Base-by-base conservation (phyloP, 2,113 vertebrate genomes). In the Myrmecophaga tridactyla region DNA sequence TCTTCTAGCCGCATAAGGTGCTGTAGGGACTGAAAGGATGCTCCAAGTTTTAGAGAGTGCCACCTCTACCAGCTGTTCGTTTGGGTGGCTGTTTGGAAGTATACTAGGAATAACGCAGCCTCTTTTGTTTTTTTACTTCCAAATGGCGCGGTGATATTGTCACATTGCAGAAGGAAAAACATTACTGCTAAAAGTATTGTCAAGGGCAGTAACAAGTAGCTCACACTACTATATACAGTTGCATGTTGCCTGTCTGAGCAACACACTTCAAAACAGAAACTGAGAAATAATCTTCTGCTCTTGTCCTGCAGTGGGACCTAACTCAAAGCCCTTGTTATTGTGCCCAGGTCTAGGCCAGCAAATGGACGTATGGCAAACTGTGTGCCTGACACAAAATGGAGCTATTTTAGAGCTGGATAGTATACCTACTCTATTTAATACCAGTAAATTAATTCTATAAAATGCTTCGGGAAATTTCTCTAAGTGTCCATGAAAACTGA, bases 121-220 rank as follows among this genome's bases (percentile, higher is more conserved):
- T 88, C 94, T 94, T 91, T 73, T 63, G 92, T 58, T 94, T 39
- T 53, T 62, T n/a, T n/a, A n/a, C 60, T 83, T 95, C 70, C 53
- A 84, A 89, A 94, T 34, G 86, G 84, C 89, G 89, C n/a, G 81
- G 75, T 80, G 76, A 93, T 89, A 84, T 36, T 93, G 94, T 93
- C 91, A 96, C 63, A 84, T 31, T 31, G 53, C 86, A 85, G 70
- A 96, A 92, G 91, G 89, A 41, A 75, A 88, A 94, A 72, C 85
- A 95, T 53, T 75, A 86, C 75, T 93, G 91, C 84, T 94, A 56
- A 94, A 97, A 93, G 86, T 93, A 94, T 46, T 93, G 92, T 93
- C 89, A 96, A 95, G 83, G 75, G 83, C 39, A 94, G 78, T 91
- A 95, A 93, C 89, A 91, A 69, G 69, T 43, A 89, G 92, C 89